Base-by-base conservation (phyloP, 2,888 invertebrate species). In the Cylindroiulus punctatus region DNA sequence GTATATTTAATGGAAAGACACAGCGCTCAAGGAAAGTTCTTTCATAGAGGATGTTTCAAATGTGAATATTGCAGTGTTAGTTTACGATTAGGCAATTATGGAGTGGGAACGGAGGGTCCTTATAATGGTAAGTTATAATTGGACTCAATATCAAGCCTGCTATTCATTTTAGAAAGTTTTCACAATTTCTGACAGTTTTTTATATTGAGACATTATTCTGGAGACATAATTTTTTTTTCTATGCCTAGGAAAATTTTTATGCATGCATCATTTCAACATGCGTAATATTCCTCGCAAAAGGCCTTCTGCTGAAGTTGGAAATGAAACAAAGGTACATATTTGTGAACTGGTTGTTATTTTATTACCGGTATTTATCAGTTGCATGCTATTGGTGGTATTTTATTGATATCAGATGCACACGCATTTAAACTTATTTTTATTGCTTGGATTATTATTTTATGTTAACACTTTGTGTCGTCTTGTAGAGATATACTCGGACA, bases 1-100 rank as follows among this genome's bases (percentile, higher is more conserved):
- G 98, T 98, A 86, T 98, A 98, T 91, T 94, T 98, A 42, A 97
- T 98, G 93, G 98, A 98, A 91, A 93, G 96, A 88, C 94, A 97
- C 88, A 95, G 94, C 83, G 96, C 97, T 3, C 96, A 97, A 92
- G 97, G 97, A 22, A 93, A 96, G 89, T 96, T 96, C 90, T 94
- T 98, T 91, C 98, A 98, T 92, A 94, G 97, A 87, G 95, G 95
- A 82, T 98, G 98, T 92, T 96, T 98, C 92, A 94, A 96, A 88
- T 98, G 98, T 92, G 96, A 97, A 91, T 96, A 97, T 90, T 98
- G 98, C 91, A 94, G 95, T 89, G 94, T 95, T 5, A 95, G 95
- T 87, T 93, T 98, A 83, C 93, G 97, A 84, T 94, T 97, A 83
- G 96, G 96, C 91, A 91, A 89, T 87, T 91, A 91, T 88, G 89